A percentile compares a stretch with the other conserved stretches of the same genome.
Evolutionary conservation across 2,113 vertebrate species (phyloP).

Genomic region (Hemichromis elongatus): DNA sequence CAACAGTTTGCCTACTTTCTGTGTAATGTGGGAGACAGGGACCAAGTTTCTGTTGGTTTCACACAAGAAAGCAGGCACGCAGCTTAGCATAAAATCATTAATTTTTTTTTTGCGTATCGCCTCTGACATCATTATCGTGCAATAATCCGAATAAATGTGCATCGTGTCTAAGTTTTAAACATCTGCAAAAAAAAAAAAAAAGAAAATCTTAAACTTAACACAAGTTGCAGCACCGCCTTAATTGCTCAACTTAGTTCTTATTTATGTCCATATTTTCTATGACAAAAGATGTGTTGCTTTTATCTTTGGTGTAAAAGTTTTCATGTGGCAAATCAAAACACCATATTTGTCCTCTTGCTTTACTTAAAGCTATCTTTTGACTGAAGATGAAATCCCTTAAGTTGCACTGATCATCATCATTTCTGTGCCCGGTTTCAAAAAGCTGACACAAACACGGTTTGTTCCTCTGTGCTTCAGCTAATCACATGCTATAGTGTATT

Average conservation of each 20-base stretch:
- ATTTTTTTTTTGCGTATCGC: neutral
- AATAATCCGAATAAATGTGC: neutral
- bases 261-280: neutral
- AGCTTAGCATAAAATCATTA: neutral
- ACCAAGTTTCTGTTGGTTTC: neutral
- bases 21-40: neutral
- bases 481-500: neutral
- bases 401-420: neutral
- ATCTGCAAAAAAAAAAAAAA: neutral
- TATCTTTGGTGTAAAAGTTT: neutral
- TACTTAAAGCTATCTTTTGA: neutral
- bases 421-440: slow-evolving; percentile 1
- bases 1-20: neutral
- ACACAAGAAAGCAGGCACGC: neutral
- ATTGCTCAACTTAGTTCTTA: neutral
- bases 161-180: neutral
- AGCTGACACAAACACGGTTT: neutral
- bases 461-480: slow-evolving; percentile 5
- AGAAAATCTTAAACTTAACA: neutral
- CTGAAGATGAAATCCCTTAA: neutral
- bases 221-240: neutral
- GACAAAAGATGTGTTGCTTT: neutral
- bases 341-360: neutral
- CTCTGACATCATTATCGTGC: neutral
- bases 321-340: neutral